These are phyloP conservation scores for Rhineura floridana DNA, from an alignment of 2,113 vertebrate genomes.

Conservation along the genomic window DNA sequence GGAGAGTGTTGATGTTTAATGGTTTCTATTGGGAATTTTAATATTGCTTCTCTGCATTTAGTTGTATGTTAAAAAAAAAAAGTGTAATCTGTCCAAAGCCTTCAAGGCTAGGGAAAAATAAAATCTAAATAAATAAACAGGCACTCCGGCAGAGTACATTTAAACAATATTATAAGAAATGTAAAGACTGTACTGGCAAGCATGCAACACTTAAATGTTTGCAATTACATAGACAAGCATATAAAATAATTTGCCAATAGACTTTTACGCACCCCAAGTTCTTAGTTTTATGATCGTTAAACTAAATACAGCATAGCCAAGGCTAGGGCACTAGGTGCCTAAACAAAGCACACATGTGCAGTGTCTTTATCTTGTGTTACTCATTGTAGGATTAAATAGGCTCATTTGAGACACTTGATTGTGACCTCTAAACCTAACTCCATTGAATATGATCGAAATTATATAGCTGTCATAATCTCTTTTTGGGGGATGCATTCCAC, in stretches of 20 bases:
- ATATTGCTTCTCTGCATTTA: background rate
- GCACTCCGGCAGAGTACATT: background rate
- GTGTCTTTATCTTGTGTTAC: slow-evolving; percentile 62
- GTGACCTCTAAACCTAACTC: slow-evolving; percentile 67
- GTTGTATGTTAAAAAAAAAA: background rate
- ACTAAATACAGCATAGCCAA: background rate
- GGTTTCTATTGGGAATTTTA: background rate
- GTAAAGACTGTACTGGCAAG: background rate
- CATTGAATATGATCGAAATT: slow-evolving; percentile 70
- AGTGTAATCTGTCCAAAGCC: background rate
- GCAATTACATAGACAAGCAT: background rate
- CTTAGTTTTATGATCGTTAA: background rate
- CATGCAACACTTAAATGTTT: background rate
- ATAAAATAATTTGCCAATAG: background rate
- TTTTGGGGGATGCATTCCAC: slow-evolving; percentile 44
- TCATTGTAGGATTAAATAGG: slow-evolving; percentile 71
- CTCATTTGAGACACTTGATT: slow-evolving; percentile 66
- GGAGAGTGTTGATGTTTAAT: background rate
- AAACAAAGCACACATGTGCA: slow-evolving; percentile 45
- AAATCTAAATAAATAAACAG: background rate
- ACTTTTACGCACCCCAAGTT: background rate
- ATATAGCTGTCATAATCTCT: slow-evolving; percentile 44
- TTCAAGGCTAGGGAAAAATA: background rate
- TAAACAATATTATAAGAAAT: background rate
- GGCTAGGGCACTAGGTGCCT: slow-evolving; percentile 26